phyloP scores from a whole-genome alignment of 2,113 vertebrate species.

The Origma solitaria region DNA sequence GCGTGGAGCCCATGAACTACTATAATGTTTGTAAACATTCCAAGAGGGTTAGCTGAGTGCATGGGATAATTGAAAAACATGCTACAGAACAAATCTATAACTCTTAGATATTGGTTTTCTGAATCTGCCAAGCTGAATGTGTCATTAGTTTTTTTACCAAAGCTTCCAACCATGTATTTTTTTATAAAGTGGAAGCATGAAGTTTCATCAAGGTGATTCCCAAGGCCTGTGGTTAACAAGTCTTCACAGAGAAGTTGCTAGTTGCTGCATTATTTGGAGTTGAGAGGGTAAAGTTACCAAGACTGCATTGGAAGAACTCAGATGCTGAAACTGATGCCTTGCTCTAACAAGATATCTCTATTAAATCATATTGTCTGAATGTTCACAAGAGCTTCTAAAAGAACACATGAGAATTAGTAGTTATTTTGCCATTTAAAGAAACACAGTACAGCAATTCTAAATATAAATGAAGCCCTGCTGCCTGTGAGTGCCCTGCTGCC shows the following conservation, averaged over 20 bases:
- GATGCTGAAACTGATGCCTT: neutral
- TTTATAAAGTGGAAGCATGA: neutral
- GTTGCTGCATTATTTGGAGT: neutral
- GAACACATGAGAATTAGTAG: neutral
- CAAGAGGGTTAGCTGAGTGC: neutral
- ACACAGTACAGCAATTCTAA: neutral
- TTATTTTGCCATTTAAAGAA: neutral
- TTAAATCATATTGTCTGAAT: neutral
- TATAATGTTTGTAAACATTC: neutral
- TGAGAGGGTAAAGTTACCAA: neutral
- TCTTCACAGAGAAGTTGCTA: neutral
- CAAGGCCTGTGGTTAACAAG: neutral
- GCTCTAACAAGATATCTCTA: neutral
- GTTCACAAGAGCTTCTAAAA: neutral
- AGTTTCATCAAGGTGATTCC: neutral
- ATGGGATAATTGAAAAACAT: neutral
- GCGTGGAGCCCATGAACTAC: neutral
- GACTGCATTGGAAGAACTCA: neutral
- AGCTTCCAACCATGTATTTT: neutral
- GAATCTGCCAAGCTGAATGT: neutral
- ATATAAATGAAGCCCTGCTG: neutral
- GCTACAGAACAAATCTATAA: neutral
- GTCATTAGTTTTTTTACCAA: neutral
- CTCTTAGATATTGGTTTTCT: neutral
- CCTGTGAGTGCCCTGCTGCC: neutral